phyloP scores from a whole-genome alignment of 2,888 invertebrate genomes.

The Ophion obscuratus region DNA sequence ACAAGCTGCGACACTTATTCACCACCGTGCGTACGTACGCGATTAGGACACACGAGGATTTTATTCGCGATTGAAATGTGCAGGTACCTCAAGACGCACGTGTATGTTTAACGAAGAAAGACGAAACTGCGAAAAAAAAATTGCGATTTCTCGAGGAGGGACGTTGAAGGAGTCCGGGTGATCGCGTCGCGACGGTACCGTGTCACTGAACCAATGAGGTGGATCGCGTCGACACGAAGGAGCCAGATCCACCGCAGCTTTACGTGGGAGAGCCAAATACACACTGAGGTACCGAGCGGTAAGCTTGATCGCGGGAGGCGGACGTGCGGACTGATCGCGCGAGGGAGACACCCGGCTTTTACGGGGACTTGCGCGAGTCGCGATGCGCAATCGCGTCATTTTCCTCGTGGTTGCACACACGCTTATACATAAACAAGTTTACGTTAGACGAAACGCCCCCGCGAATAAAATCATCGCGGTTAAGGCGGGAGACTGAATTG shows the following conservation, averaged over 20 bases:
- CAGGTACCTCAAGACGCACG: conserved; percentile 5
- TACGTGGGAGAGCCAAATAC: conserved; percentile 54
- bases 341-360: conserved; percentile 48
- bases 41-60: conserved; percentile 11
- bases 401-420: conserved; percentile 15
- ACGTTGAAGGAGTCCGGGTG: background rate
- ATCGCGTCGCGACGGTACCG: conserved; percentile 11
- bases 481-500: no score
- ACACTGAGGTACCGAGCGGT: conserved; percentile 48
- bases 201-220: background rate
- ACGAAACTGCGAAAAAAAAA: background rate
- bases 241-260: conserved; percentile 34
- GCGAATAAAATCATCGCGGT: no score
- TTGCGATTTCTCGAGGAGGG: background rate
- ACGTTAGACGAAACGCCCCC: background rate
- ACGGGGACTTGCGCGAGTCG: conserved; percentile 61
- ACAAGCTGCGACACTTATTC: conserved; percentile 19
- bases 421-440: background rate
- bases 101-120: background rate
- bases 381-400: conserved; percentile 53
- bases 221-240: conserved; percentile 12
- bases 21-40: conserved; percentile 8
- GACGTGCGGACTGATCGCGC: background rate
- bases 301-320: conserved; percentile 7
- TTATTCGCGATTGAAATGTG: conserved; percentile 7